These are phyloP conservation scores for Arrhamphus sclerolepis DNA, from an alignment of 2,797 vertebrate genomes.

Conservation along the genomic window DNA sequence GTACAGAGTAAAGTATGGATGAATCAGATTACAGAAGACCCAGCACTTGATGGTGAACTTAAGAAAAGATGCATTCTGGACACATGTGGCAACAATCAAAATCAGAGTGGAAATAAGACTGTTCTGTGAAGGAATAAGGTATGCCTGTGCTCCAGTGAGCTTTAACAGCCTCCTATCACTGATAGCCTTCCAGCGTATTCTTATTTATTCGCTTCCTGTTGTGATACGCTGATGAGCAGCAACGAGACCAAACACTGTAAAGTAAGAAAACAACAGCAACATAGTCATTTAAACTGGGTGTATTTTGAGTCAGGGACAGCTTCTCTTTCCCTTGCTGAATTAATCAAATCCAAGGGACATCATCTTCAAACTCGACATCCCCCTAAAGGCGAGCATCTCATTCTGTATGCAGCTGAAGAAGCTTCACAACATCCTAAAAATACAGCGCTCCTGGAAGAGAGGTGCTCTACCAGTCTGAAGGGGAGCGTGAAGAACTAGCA, in stretches of 20 bases:
- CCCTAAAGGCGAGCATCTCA: constrained; percentile 97
- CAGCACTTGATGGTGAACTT: constrained; percentile 51
- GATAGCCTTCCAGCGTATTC: constrained; percentile 73
- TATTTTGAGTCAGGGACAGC: constrained; percentile 85
- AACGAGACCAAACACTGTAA: constrained; percentile 72
- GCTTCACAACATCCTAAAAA: constrained; percentile 98
- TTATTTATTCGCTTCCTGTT: constrained; percentile 72
- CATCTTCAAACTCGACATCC: constrained; percentile 98
- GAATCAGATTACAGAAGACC: constrained; percentile 33
- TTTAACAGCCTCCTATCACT: constrained; percentile 66
- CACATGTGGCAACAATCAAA: constrained; percentile 57
- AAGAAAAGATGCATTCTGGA: constrained; percentile 51
- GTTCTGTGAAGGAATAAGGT: constrained; percentile 51
- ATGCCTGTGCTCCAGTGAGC: constrained; percentile 53
- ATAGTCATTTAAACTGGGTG: constrained; percentile 84
- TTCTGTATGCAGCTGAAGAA: constrained; percentile 92
- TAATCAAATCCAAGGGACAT: constrained; percentile 99
- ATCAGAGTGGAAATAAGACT: constrained; percentile 22
- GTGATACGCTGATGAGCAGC: constrained; percentile 81
- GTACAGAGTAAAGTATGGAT: constrained; percentile 12
- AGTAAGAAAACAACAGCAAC: constrained; percentile 82
- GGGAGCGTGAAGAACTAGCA: constrained; percentile 90
- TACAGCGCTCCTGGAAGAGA: constrained; percentile 93
- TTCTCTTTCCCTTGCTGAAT: constrained; percentile 90
- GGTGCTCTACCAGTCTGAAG: constrained; percentile 91